Conservation (phyloP, 1,140 invertebrate species). For the Drosophila santomea region DNA sequence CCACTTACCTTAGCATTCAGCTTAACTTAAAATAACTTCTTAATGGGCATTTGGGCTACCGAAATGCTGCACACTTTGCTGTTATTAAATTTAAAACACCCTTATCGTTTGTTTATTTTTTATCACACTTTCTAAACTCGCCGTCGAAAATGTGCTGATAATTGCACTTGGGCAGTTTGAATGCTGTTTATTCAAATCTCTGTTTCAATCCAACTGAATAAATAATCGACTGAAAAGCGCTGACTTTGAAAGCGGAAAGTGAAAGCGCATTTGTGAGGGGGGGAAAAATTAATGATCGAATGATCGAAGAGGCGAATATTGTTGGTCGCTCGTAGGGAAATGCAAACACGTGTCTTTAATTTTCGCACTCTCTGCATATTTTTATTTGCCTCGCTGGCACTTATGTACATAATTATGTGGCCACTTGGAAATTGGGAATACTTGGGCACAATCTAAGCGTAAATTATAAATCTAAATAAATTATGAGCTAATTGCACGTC, state of each 20-base stretch:
- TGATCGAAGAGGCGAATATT: slow-evolving; percentile 33
- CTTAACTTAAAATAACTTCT: too few species aligned
- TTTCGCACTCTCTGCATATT: slow-evolving; percentile 17
- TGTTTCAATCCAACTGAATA: slow-evolving; percentile 8
- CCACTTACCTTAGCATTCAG: too few species aligned
- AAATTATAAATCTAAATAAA: slow-evolving; percentile 27
- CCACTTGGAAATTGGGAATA: slow-evolving; percentile 50
- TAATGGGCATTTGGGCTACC: too few species aligned
- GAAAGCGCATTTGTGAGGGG: slow-evolving; percentile 39
- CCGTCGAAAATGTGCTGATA: slow-evolving; percentile 2
- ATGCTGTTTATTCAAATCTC: slow-evolving; percentile 12
- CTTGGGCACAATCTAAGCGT: slow-evolving; percentile 17
- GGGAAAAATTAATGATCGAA: slow-evolving; percentile 35
- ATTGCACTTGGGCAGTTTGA: not conserved
- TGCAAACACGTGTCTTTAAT: slow-evolving; percentile 49
- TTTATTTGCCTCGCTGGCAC: slow-evolving; percentile 18
- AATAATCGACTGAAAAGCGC: slow-evolving; percentile 12
- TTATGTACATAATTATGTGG: slow-evolving; percentile 21
- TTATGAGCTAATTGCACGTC: slow-evolving; percentile 24
- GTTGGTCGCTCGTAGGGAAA: slow-evolving; percentile 23
- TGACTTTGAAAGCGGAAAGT: slow-evolving; percentile 46
- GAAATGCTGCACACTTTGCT: too few species aligned
- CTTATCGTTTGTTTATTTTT: not conserved
- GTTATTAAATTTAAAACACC: too few species aligned
- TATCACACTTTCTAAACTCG: not conserved